Base-by-base conservation (phyloP, 2,888 invertebrate species). In the Drosophila falleni region DNA sequence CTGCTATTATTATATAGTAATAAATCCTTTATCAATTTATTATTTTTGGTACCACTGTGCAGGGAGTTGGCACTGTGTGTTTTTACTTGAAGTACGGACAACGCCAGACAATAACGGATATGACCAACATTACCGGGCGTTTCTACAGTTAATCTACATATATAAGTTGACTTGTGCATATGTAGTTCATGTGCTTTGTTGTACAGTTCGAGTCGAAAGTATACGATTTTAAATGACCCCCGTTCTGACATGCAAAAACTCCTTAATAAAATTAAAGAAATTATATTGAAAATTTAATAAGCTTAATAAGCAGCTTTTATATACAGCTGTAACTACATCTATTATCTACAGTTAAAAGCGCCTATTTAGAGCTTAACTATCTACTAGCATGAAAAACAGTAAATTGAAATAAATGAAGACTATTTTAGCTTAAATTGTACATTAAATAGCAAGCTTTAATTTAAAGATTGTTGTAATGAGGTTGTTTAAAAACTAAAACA, bases 111-210 rank as follows among this genome's bases (percentile, higher is more conserved):
- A 42, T 26, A 26, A 26, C 54, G 46, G 53, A 61, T 60, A 59
- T 50, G 58, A 51, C 33, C 26, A 26, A 41, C 54, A 39, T 75
- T 65, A 54, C 37, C 47, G 42, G 19, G n/a, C 31, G 41, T 55
- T 47, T 33, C 59, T 56, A 50, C 71, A 37, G 71, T 64, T 76
- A 70, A 74, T 61, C 76, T 61, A 53, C 69, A 75, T 35, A 49
- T 23, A 49, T 26, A 70, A 50, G 54, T n/a, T 29, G 55, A 35
- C 35, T 60, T 58, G 31, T 49, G 49, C 39, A 46, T 46, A 47
- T 46, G 16, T 49, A 29, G 15, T 39, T 39, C 54, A 35, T 47
- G 62, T 63, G 13, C 19, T 23, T 23, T n/a, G 31, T 41, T 26
- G 0, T 0, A 78, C 74, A 74, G 68, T 75, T 35, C 37, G 16